Evolutionary conservation across 2,797 vertebrate species (phyloP), one percentile per base, ranked within the genome.

Genomic region (Fundulus diaphanus): DNA sequence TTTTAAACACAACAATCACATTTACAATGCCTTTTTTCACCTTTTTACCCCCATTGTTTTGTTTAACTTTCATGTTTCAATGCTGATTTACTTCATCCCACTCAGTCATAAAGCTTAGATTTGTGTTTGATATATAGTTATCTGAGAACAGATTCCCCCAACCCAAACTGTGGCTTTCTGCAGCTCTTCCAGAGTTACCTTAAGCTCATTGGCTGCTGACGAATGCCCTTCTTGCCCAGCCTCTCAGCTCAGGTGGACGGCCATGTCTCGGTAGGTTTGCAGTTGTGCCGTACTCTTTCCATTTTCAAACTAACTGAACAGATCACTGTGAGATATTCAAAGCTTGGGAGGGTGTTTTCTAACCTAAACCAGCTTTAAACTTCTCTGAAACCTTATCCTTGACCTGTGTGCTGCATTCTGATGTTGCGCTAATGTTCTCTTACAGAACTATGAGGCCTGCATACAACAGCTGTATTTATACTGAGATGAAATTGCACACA

Each of bases 1-100:
- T 51, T 72, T 71, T 80, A 46, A 79, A 76, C 27, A 70, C 16
- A 18, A 18, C 48, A 49, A 20, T 20, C 20, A 49, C 48, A 49
- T 49, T 20, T 20, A 49, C 16, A 49, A 18, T 20, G 18, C 48
- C 20, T 49, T 18, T 49, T 49, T 49, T 5, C 1, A 5, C 48
- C 20, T 20, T 49, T 49, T 20, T 49, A 20, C 11, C 1, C 16
- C 18, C 2, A 48, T 49, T 49, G 3, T 37, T 12, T 35, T 61
- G 35, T 63, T 63, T 16, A 35, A 22, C 11, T 63, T 9, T 22
- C 5, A 24, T 11, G 57, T 24, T 52, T 52, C 22, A n/a, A n/a
- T 2, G 8, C 49, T 24, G 49, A 5, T 51, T 51, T 51, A 22
- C 24, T n/a, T 9, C 22, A n/a, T 52, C 22, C 7, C 7, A 5